Base-by-base conservation (phyloP, 2,113 vertebrate genomes). In the Marmota flaviventris region DNA sequence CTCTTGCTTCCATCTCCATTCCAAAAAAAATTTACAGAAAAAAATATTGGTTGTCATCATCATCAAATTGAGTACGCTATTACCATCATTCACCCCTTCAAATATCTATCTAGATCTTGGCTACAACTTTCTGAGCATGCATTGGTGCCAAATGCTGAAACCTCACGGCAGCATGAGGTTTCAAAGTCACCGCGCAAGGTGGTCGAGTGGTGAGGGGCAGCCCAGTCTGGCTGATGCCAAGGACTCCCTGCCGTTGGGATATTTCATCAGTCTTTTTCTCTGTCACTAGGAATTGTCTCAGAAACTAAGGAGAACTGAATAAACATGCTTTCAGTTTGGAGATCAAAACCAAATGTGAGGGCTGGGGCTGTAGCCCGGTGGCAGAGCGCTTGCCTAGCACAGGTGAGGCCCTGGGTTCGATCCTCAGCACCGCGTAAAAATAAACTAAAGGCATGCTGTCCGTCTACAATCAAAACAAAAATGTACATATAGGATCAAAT, bases 281-380 rank as follows among this genome's bases (percentile, higher is more conserved):
- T 39, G 75, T 76, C 42, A 25, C 24, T 75, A 34, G 32, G 7
- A 93, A 72, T 69, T 24, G 3, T 94, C 88, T 90, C n/a, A 51
- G 77, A 90, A 78, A 95, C 32, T 56, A 88, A n/a, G n/a, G 56
- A 73, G 48, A 75, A 72, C 39, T 92, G 88, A 82, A 90, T 81
- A 85, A 92, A 75, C n/a, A 37, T 78, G 48, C 16, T 24, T 91
- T 95, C 37, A 42, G 27, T 67, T 75, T 61, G 32, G 12, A 56
- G 42, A 25, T 77, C 45, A 73, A 92, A 92, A 56, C 4, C 45
- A 51, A 82, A 85, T 67, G 27, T 27, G 63, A 93, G 48, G 45
- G 16, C 51, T 53, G 51, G 14, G 16, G 51, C 51, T 14, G 51
- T 53, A 53, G 14, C 51, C 14, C 16, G 1, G 51, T 16, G 14